phyloP scores from a whole-genome alignment of 1,140 invertebrate species.

The Drosophila lini region DNA sequence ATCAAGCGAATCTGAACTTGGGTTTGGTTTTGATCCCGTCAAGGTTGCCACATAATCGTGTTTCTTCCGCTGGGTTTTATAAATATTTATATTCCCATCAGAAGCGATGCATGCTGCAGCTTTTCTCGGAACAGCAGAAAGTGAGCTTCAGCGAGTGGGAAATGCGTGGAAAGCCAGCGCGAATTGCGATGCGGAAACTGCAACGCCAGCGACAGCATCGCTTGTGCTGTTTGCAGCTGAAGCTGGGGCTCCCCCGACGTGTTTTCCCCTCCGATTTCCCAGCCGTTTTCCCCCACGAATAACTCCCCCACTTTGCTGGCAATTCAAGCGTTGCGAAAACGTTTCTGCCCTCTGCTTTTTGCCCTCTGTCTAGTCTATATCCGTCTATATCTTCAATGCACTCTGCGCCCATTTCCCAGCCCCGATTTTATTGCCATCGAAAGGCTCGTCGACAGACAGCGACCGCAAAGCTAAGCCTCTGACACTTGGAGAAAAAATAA shows the following conservation, averaged over 20 bases:
- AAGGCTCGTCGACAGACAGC: conserved; percentile 60
- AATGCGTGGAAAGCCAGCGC: conserved; percentile 59
- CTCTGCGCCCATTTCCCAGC: conserved; percentile 2
- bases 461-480: conserved; percentile 72
- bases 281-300: conserved; percentile 5
- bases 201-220: conserved; percentile 22
- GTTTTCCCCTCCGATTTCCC: conserved; percentile 13
- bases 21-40: not conserved
- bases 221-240: conserved; percentile 51
- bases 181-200: conserved; percentile 68
- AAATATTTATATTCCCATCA: conserved; percentile 44
- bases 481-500: conserved; percentile 25
- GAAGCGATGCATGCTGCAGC: conserved; percentile 9
- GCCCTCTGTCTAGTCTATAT: conserved; percentile 28
- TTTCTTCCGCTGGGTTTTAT: conserved; percentile 28
- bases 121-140: conserved; percentile 7
- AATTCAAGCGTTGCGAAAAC: conserved; percentile 79
- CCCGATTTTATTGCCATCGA: conserved; percentile 72
- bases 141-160: conserved; percentile 15
- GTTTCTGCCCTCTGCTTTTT: conserved; percentile 67
- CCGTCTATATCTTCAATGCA: conserved; percentile 28
- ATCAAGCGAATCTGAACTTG: not conserved
- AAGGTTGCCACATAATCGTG: conserved; percentile 24
- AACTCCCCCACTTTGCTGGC: conserved; percentile 36
- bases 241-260: conserved; percentile 11